phyloP scores from a whole-genome alignment of 2,888 invertebrate genomes.

The Plusia festucae region DNA sequence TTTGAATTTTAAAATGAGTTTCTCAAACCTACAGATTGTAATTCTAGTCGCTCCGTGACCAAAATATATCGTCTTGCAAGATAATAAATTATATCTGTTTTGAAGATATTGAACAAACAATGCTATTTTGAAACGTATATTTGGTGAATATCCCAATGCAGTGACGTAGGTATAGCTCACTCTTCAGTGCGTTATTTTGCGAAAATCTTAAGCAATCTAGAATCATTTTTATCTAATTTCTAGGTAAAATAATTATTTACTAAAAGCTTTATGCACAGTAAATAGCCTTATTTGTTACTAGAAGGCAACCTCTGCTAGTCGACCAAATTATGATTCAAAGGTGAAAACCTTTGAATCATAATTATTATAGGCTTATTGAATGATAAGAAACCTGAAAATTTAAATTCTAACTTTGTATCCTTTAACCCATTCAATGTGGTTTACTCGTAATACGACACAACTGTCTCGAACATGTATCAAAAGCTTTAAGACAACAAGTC shows the following conservation, averaged over 20 bases:
- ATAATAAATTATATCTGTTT: slow-evolving; percentile 33
- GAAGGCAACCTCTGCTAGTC: too few relatives aligned
- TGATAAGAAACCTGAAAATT: too few relatives aligned
- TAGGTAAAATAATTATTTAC: too few relatives aligned
- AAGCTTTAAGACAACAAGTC: slow-evolving; percentile 1
- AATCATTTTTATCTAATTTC: too few relatives aligned
- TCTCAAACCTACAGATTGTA: slow-evolving; percentile 41
- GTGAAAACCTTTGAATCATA: too few relatives aligned
- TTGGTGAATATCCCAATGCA: background rate
- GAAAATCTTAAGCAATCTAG: too few relatives aligned
- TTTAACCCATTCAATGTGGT: too few relatives aligned
- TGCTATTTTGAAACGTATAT: slow-evolving; percentile 7
- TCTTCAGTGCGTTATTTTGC: background rate
- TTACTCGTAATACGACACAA: background rate
- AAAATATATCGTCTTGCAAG: slow-evolving; percentile 35
- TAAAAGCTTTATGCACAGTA: too few relatives aligned
- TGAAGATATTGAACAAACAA: background rate
- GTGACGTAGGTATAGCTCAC: background rate
- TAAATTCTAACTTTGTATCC: too few relatives aligned
- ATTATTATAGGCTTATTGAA: too few relatives aligned
- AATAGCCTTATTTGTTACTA: too few relatives aligned
- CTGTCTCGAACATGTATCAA: background rate
- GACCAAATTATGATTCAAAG: too few relatives aligned
- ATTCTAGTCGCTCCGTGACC: slow-evolving; percentile 31
- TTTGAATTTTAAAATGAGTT: slow-evolving; percentile 43